A percentile compares a stretch with the other conserved stretches of the same genome.
Conservation (phyloP, 2,888 invertebrate genomes). For the Pedicia rivosa region DNA sequence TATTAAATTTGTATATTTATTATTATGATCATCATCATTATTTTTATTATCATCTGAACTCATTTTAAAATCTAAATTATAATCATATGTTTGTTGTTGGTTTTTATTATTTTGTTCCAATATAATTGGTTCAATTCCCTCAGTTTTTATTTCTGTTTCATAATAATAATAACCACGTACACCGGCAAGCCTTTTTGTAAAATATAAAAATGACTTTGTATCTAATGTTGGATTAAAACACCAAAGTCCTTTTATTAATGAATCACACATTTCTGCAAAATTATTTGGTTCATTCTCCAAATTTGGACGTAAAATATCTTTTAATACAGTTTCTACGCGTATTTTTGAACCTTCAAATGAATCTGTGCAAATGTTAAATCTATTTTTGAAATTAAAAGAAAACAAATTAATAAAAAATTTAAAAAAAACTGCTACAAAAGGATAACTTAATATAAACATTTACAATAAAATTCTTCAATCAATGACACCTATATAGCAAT, state of each 20-base stretch:
- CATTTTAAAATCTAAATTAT: no score
- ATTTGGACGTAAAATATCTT: conserved; percentile 43
- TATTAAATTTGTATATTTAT: conserved; percentile 1
- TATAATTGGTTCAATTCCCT: conserved; percentile 25
- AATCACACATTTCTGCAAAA: conserved; percentile 46
- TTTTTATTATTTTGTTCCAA: conserved; percentile 18
- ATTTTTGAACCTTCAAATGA: conserved; percentile 42
- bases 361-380: conserved; percentile 53
- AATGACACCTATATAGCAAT: no score
- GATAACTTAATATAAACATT: no score
- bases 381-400: no score
- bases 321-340: conserved; percentile 34
- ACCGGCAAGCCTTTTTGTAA: conserved; percentile 37
- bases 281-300: conserved; percentile 40
- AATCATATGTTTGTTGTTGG: no score
- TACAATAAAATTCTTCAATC: no score
- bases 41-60: conserved; percentile 26
- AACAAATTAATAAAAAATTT: no score
- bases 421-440: no score
- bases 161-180: conserved; percentile 39
- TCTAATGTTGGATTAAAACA: conserved; percentile 45
- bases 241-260: conserved; percentile 53
- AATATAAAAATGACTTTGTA: conserved; percentile 38
- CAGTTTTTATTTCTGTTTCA: conserved; percentile 22
- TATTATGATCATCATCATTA: conserved; percentile 4